Percentiles rank a stretch among this genome's conserved stretches.
These are phyloP conservation scores for Meloe dianella DNA, from an alignment of 2,888 invertebrate species.

Conservation along the genomic window DNA sequence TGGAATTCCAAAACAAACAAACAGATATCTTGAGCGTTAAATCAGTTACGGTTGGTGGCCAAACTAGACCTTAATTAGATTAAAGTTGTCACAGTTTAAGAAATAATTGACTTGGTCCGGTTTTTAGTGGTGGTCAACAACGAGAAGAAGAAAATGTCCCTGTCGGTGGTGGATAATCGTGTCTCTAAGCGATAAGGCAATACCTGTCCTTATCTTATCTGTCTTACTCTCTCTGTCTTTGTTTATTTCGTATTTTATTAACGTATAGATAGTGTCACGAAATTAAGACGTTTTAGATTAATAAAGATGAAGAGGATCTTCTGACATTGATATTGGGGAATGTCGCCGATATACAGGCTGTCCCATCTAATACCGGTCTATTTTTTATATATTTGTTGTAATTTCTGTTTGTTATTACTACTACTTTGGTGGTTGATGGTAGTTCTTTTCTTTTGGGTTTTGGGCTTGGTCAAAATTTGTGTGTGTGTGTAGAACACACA, in stretches of 20 bases:
- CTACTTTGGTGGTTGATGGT: constrained; percentile 38
- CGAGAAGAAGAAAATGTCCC: constrained; percentile 15
- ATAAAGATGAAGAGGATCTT: constrained; percentile 11
- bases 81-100: constrained; percentile 58
- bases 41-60: constrained; percentile 53
- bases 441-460: constrained; percentile 35
- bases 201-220: constrained; percentile 6
- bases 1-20: constrained; percentile 4
- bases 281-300: constrained; percentile 43
- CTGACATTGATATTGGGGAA: constrained; percentile 1
- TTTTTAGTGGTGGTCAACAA: constrained; percentile 35
- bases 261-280: constrained; percentile 38
- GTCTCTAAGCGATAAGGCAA: constrained; percentile 34
- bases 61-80: constrained; percentile 53
- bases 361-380: not conserved
- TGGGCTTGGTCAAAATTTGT: constrained; percentile 38
- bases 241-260: not conserved
- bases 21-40: constrained; percentile 35
- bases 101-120: constrained; percentile 56
- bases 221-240: not conserved
- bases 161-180: constrained; percentile 18
- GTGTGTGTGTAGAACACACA: constrained; percentile 36
- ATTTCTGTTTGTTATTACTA: not conserved
- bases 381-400: too few species aligned
- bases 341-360: not conserved